Conservation (phyloP, 2,888 invertebrate species). For the Lacanobia oleracea region DNA sequence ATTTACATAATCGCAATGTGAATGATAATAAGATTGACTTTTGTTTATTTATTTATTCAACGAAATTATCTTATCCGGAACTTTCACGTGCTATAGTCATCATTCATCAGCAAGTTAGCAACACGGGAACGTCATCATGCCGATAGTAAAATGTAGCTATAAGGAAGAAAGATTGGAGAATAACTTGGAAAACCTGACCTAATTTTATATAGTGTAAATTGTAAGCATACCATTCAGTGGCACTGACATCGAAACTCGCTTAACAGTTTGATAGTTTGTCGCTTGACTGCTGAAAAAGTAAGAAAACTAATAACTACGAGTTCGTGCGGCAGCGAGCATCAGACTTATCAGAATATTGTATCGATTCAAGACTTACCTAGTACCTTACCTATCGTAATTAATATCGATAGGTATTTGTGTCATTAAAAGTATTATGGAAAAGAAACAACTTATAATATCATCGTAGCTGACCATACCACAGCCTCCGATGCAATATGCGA, state of each 20-base stretch:
- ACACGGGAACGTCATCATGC: not conserved
- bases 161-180: not conserved
- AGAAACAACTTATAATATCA: not conserved
- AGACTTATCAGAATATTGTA: no score
- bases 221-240: not conserved
- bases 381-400: no score
- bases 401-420: no score
- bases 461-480: not conserved
- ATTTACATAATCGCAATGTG: not conserved
- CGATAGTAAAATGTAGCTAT: not conserved
- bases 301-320: no score
- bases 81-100: not conserved
- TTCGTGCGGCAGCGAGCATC: no score
- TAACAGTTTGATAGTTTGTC: no score
- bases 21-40: conserved; percentile 5
- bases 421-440: not conserved
- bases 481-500: not conserved
- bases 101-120: no score
- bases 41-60: conserved; percentile 24
- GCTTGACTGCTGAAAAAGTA: no score
- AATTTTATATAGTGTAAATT: no score
- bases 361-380: no score
- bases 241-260: no score
- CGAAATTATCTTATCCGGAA: conserved; percentile 15
- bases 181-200: no score